phyloP scores from a whole-genome alignment of 2,888 invertebrate species.

The Netelia virgata region DNA sequence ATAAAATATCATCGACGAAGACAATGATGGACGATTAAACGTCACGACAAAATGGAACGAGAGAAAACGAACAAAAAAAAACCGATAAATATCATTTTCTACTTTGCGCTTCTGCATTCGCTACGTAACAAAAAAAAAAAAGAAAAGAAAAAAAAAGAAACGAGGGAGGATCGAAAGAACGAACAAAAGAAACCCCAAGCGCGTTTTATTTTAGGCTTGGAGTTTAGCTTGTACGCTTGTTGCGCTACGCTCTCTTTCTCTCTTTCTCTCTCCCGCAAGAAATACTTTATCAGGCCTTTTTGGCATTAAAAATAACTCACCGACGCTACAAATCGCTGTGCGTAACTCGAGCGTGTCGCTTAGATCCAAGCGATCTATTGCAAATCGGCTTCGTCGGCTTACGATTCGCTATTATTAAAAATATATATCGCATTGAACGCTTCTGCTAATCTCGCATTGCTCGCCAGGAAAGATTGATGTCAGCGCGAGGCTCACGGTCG shows the following conservation, averaged over 20 bases:
- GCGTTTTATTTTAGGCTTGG: slow-evolving; percentile 71
- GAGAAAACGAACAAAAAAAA: slow-evolving; percentile 39
- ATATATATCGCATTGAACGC: slow-evolving; percentile 67
- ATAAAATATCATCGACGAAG: slow-evolving; percentile 31
- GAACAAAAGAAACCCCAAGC: slow-evolving; percentile 47
- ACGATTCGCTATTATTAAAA: slow-evolving; percentile 70
- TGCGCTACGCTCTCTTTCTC: slow-evolving; percentile 66
- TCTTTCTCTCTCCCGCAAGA: slow-evolving; percentile 50
- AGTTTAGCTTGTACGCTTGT: slow-evolving; percentile 61
- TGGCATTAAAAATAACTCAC: slow-evolving; percentile 74
- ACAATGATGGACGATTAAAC: slow-evolving; percentile 14
- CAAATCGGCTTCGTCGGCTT: slow-evolving; percentile 35
- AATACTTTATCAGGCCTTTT: slow-evolving; percentile 71
- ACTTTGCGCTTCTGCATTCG: slow-evolving; percentile 69
- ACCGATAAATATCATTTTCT: slow-evolving; percentile 68
- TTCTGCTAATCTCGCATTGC: slow-evolving; percentile 55
- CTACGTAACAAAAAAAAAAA: slow-evolving; percentile 53
- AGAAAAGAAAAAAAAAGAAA: slow-evolving; percentile 11
- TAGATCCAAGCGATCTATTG: slow-evolving; percentile 29
- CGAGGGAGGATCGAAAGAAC: neutral
- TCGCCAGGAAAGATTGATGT: slow-evolving; percentile 63
- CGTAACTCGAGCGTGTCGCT: slow-evolving; percentile 70
- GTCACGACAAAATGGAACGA: slow-evolving; percentile 32
- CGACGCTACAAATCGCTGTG: slow-evolving; percentile 60
- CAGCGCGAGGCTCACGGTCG: slow-evolving; percentile 68